Conservation (phyloP, 2,113 vertebrate species). For the Ellobius talpinus region DNA sequence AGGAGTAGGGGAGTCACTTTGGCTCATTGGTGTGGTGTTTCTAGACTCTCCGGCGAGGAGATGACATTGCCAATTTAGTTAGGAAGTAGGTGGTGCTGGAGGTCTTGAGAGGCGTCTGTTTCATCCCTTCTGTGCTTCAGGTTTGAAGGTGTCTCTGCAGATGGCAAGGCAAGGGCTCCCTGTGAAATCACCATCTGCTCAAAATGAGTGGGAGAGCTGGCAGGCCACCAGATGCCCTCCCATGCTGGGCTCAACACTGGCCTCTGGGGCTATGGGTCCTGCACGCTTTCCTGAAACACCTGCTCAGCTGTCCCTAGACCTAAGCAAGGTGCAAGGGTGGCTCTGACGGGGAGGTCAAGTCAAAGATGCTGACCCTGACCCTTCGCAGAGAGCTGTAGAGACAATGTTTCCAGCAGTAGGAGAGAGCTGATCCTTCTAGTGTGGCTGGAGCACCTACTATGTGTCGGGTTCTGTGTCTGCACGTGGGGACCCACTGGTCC, state of each 20-base stretch:
- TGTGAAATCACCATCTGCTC: constrained; percentile 75
- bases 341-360: not conserved
- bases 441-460: too few species aligned
- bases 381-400: not conserved
- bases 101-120: constrained; percentile 7
- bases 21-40: not conserved
- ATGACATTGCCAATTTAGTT: not conserved
- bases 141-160: constrained; percentile 69
- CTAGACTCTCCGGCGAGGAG: not conserved
- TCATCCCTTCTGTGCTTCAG: not conserved
- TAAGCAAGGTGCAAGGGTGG: not conserved
- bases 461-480: not conserved
- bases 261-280: not conserved
- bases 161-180: constrained; percentile 61
- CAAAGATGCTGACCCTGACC: not conserved
- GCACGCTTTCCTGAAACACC: not conserved
- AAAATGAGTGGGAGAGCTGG: constrained; percentile 37
- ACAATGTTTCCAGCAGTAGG: not conserved
- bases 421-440: not conserved
- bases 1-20: not conserved
- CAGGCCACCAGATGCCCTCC: constrained; percentile 35
- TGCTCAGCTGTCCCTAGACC: not conserved
- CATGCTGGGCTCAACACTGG: not conserved
- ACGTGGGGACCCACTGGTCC: not conserved
- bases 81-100: not conserved